Conservation (phyloP, 2,888 invertebrate species). For the Zhuqinia jingwanae region DNA sequence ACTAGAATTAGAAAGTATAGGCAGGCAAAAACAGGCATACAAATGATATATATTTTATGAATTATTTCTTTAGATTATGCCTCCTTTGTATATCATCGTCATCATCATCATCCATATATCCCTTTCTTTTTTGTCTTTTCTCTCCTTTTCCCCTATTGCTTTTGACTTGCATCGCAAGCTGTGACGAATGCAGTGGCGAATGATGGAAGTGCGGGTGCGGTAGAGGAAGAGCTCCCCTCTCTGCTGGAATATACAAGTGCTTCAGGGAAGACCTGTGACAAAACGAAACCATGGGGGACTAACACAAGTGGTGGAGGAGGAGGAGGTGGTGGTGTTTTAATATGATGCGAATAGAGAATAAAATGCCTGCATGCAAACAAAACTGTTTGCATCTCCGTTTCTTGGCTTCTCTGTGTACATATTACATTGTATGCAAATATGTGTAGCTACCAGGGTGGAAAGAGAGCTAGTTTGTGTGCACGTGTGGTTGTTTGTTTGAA, state of each 20-base stretch:
- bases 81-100: slow-evolving; percentile 52
- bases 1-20: too few species aligned
- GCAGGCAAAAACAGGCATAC: too few species aligned
- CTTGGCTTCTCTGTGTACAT: background rate
- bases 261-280: slow-evolving; percentile 40
- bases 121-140: slow-evolving; percentile 14
- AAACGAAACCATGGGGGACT: slow-evolving; percentile 57
- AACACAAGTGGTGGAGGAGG: slow-evolving; percentile 17
- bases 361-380: background rate
- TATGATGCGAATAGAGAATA: slow-evolving; percentile 46
- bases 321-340: slow-evolving; percentile 33
- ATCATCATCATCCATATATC: too few species aligned
- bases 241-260: slow-evolving; percentile 23
- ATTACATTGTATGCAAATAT: background rate
- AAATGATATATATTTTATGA: background rate
- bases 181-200: background rate
- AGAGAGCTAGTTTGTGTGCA: background rate
- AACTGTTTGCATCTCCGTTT: slow-evolving; percentile 6
- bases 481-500: background rate
- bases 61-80: too few species aligned
- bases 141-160: background rate
- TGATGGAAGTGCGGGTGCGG: background rate
- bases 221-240: background rate
- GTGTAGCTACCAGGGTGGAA: background rate
- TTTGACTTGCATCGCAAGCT: background rate